A percentile compares a stretch with the other conserved stretches of the same genome.
Conservation (phyloP, 1,140 invertebrate species). For the Aethina tumida region DNA sequence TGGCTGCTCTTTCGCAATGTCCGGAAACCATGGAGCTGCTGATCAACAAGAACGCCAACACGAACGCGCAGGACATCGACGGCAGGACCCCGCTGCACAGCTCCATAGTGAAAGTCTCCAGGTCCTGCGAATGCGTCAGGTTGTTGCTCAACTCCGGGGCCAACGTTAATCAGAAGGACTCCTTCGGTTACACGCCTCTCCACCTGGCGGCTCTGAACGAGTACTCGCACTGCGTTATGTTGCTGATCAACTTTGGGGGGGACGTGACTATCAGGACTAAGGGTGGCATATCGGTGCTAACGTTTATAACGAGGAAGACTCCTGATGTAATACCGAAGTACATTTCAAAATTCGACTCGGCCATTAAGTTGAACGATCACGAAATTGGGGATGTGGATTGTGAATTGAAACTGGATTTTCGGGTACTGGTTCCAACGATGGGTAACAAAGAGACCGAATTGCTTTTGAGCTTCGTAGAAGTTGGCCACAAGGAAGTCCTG, state of each 20-base stretch:
- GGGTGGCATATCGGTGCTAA: conserved; percentile 66
- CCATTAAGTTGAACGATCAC: conserved; percentile 67
- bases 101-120: conserved; percentile 63
- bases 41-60: conserved; percentile 48
- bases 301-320: conserved; percentile 69
- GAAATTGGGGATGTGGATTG: conserved; percentile 75
- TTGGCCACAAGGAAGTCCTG: conserved; percentile 61
- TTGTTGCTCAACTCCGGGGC: conserved; percentile 56
- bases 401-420: conserved; percentile 67
- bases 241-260: conserved; percentile 67
- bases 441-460: conserved; percentile 54
- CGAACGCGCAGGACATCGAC: conserved; percentile 53
- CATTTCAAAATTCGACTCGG: conserved; percentile 60
- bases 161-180: conserved; percentile 64
- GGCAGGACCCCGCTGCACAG: conserved; percentile 69
- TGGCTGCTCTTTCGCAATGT: conserved; percentile 66
- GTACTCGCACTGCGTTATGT: conserved; percentile 61
- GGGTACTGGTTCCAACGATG: conserved; percentile 50
- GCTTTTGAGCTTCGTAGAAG: conserved; percentile 63
- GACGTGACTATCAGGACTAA: conserved; percentile 73
- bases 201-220: conserved; percentile 80
- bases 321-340: conserved; percentile 66
- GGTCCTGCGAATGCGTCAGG: conserved; percentile 59
- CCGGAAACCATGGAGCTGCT: conserved; percentile 59
- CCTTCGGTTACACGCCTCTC: conserved; percentile 69